Evolutionary conservation across 1,140 invertebrate genomes (phyloP).

Genomic region (Parasteatoda tepidariorum): DNA sequence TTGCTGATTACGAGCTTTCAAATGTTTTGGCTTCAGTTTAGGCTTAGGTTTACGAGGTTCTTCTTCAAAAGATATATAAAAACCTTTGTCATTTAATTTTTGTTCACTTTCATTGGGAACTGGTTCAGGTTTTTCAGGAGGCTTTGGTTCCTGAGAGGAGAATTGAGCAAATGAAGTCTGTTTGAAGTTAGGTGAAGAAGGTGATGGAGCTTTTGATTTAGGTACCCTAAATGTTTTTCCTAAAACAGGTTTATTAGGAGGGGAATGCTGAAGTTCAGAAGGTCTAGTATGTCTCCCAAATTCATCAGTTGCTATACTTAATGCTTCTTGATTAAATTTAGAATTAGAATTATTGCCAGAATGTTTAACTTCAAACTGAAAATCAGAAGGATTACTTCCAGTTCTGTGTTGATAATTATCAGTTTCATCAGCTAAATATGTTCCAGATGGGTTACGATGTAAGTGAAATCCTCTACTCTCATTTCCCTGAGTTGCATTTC

Average conservation of each 20-base stretch:
- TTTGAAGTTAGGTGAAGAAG: slow-evolving; percentile 47
- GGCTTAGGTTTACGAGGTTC: slow-evolving; percentile 90
- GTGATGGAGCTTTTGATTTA: slow-evolving; percentile 57
- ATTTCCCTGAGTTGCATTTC: slow-evolving; percentile 5
- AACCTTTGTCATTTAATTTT: slow-evolving; percentile 79
- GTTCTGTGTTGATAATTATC: slow-evolving; percentile 23
- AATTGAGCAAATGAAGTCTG: slow-evolving; percentile 58
- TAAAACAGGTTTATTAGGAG: slow-evolving; percentile 59
- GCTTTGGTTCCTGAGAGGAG: slow-evolving; percentile 66
- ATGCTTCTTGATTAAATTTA: background rate
- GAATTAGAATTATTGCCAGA: background rate
- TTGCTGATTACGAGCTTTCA: slow-evolving; percentile 64
- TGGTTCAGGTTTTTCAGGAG: slow-evolving; percentile 71
- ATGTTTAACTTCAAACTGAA: slow-evolving; percentile 10
- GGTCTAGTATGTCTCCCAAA: slow-evolving; percentile 42
- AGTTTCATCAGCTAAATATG: slow-evolving; percentile 20
- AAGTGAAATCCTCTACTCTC: slow-evolving; percentile 39
- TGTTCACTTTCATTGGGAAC: slow-evolving; percentile 31
- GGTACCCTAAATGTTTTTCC: slow-evolving; percentile 62
- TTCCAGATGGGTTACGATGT: slow-evolving; percentile 31
- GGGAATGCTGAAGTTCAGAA: slow-evolving; percentile 53
- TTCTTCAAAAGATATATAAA: slow-evolving; percentile 93
- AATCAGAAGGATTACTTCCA: slow-evolving; percentile 1
- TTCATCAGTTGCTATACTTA: slow-evolving; percentile 37
- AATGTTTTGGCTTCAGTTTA: slow-evolving; percentile 77